Conservation (phyloP, 2,888 invertebrate genomes). For the Ctenicera cuprea region DNA sequence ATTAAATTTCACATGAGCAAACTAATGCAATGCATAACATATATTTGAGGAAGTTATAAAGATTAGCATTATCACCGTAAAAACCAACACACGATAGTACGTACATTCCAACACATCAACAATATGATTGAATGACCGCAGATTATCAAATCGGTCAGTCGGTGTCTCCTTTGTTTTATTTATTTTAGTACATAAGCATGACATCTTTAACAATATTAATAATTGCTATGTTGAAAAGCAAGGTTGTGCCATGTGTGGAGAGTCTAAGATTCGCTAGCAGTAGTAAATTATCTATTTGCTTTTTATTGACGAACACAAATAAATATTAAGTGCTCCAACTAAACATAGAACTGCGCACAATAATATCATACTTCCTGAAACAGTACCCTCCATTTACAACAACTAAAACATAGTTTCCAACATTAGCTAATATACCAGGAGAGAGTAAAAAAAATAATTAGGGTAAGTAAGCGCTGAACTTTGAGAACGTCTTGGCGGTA, state of each 20-base stretch:
- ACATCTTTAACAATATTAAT: neutral
- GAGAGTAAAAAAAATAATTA: too few species aligned
- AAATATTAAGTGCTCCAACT: too few species aligned
- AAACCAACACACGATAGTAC: conserved; percentile 3
- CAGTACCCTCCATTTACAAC: too few species aligned
- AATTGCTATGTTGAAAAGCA: conserved; percentile 1
- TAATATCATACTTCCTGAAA: too few species aligned
- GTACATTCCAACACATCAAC: neutral
- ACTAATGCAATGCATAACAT: neutral
- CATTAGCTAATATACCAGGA: too few species aligned
- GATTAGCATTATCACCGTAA: conserved; percentile 8
- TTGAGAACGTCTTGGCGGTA: too few species aligned
- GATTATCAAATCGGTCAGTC: neutral
- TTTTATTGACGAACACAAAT: too few species aligned
- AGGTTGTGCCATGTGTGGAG: neutral
- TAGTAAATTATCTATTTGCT: too few species aligned
- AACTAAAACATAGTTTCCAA: too few species aligned
- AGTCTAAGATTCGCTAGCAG: too few species aligned
- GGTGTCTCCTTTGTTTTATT: neutral
- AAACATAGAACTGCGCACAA: too few species aligned
- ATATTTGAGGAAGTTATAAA: conserved; percentile 23
- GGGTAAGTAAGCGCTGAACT: too few species aligned
- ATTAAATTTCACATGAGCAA: neutral
- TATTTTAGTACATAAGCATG: neutral
- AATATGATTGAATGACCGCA: neutral